Percentiles rank a stretch among this genome's conserved stretches.
Evolutionary conservation across 2,797 vertebrate genomes (phyloP).

Genomic region (Crypturellus tataupa): DNA sequence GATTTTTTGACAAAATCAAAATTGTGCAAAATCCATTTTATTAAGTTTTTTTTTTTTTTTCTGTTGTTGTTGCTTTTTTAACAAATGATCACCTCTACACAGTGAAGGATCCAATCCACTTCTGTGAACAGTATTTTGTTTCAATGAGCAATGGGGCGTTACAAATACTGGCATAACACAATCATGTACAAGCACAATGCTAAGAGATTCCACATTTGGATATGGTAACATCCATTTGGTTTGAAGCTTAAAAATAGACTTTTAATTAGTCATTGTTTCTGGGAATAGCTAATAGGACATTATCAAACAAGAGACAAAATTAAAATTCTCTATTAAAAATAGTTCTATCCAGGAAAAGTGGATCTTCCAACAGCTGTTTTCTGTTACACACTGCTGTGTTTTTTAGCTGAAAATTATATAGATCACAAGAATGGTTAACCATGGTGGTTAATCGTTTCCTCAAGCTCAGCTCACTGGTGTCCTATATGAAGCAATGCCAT

Average conservation of each 20-base stretch:
- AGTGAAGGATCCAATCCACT: not conserved
- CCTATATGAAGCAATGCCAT: not conserved
- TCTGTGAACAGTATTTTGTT: not conserved
- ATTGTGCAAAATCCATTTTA: not conserved
- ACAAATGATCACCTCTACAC: not conserved
- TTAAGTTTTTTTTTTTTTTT: not conserved
- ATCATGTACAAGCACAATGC: not conserved
- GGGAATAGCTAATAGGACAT: conserved; percentile 17
- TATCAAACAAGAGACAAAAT: conserved; percentile 52
- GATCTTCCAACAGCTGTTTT: conserved; percentile 46
- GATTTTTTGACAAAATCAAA: not conserved
- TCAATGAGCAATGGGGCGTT: not conserved
- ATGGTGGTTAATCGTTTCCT: conserved; percentile 40
- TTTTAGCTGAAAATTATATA: conserved; percentile 60
- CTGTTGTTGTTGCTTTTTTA: not conserved
- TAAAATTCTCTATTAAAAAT: conserved; percentile 51
- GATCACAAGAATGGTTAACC: conserved; percentile 32
- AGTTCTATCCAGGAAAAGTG: conserved; percentile 14
- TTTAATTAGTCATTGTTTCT: conserved; percentile 47
- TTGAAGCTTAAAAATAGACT: conserved; percentile 40
- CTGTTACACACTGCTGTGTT: conserved; percentile 38
- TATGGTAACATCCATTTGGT: conserved; percentile 30
- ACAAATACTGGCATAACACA: not conserved
- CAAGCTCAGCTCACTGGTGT: not conserved
- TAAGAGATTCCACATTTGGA: conserved; percentile 6